Evolutionary conservation across 2,113 vertebrate species (phyloP).

Genomic region (Ptychochromis oligacanthus): DNA sequence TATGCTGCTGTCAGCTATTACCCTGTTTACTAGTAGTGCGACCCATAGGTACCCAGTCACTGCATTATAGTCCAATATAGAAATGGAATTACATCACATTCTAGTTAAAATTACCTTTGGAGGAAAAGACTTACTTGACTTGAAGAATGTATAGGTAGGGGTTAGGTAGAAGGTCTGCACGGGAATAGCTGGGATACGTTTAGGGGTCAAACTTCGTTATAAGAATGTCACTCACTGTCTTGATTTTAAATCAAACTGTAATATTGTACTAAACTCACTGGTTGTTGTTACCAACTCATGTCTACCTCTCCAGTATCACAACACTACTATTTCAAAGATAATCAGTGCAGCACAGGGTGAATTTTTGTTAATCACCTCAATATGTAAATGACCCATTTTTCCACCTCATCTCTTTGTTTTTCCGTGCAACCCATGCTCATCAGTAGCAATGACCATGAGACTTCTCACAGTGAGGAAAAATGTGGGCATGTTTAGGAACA

Average conservation of each 20-base stretch:
- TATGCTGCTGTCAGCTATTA: too few relatives aligned
- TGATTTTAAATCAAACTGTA: not conserved
- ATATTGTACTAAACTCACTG: not conserved
- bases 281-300: not conserved
- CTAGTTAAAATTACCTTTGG: not conserved
- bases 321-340: conserved; percentile 44
- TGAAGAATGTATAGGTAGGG: not conserved
- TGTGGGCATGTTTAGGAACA: conserved; percentile 62
- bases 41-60: not conserved
- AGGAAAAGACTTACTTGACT: not conserved
- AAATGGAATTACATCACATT: not conserved
- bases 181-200: not conserved
- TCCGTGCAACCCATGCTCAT: conserved; percentile 44
- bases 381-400: conserved; percentile 68
- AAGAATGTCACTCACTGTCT: not conserved
- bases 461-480: conserved; percentile 53
- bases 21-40: not conserved
- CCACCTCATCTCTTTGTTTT: conserved; percentile 58
- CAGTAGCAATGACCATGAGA: conserved; percentile 65
- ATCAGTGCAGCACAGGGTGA: conserved; percentile 29
- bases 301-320: conserved; percentile 26
- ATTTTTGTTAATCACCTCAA: conserved; percentile 54
- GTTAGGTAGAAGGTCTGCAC: not conserved
- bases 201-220: not conserved
- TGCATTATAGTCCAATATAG: not conserved